phyloP scores from a whole-genome alignment of 2,888 invertebrate species.

The Dryadula phaetusa region DNA sequence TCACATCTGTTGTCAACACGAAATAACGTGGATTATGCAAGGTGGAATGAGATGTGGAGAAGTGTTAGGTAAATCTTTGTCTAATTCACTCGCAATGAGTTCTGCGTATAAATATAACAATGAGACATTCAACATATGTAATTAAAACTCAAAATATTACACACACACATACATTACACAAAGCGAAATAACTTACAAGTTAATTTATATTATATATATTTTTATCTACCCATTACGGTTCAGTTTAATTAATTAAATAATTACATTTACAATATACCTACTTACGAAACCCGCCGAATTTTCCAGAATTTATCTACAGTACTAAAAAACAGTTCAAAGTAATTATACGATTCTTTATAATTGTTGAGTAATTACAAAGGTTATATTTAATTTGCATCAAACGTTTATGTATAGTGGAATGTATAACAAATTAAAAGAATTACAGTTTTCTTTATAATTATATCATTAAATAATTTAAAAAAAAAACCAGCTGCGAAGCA shows the following conservation, averaged over 20 bases:
- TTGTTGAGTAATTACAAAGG: slow-evolving; percentile 20
- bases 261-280: slow-evolving; percentile 12
- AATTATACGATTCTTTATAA: slow-evolving; percentile 16
- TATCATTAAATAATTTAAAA: not conserved
- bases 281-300: not conserved
- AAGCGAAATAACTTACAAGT: slow-evolving; percentile 4
- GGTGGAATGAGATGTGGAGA: slow-evolving; percentile 77
- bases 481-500: slow-evolving; percentile 12
- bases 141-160: not conserved
- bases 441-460: not conserved
- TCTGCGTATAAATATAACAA: slow-evolving; percentile 29
- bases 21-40: slow-evolving; percentile 82
- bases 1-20: slow-evolving; percentile 79
- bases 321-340: not conserved
- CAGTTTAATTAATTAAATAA: slow-evolving; percentile 16
- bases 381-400: not conserved
- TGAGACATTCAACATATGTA: slow-evolving; percentile 11
- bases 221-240: slow-evolving; percentile 12
- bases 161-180: not conserved
- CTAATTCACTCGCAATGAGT: slow-evolving; percentile 49
- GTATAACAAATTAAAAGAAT: not conserved
- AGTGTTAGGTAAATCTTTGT: slow-evolving; percentile 75
- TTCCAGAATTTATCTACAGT: slow-evolving; percentile 12
- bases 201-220: slow-evolving; percentile 8
- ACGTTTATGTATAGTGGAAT: not conserved